Evolutionary conservation across 2,888 invertebrate species (phyloP), one percentile per base, ranked within the genome.

Genomic region (Apomyelois bistriatella): DNA sequence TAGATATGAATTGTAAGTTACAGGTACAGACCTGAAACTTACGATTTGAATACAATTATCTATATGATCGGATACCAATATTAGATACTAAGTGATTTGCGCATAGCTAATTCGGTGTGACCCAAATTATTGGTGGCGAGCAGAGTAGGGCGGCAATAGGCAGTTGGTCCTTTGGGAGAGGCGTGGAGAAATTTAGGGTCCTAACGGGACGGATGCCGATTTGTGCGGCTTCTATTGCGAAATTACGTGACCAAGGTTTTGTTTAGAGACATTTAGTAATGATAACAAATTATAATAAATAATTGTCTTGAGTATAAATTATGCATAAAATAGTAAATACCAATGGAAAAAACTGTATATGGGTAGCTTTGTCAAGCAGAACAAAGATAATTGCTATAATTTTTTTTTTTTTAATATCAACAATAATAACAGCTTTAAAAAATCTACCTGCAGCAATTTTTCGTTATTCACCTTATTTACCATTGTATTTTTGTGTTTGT

Each of bases 91-190:
- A 69, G 70, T 68, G 70, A 72, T 76, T 79, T 74, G 76, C 70
- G 70, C 68, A 72, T 66, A 68, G 72, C 74, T 79, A 79, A 85
- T 81, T 80, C 69, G 69, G 67, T 66, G 76, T 85, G 86, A 85
- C 85, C 86, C 76, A 84, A 82, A 84, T 86, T 78, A 76, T 66
- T 66, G 65, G 68, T 69, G 78, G 81, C 79, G 77, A 76, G 75
- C 72, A 70, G 70, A 75, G 70, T 72, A 72, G 64, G 68, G 72
- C 74, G 74, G 79, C 74, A 74, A 79, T 72, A 75, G 75, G 76
- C 71, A 74, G 74, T 76, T 74, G 70, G 76, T 83, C 85, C 79
- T 77, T 62, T 57, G 78, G 77, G 82, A 74, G 57, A 56, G 53
- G 62, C 55, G 64, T 57, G 72, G 67, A 70, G 73, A 53, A 61